Base-by-base conservation (phyloP, 1,140 invertebrate genomes). In the Sinonovacula constricta region DNA sequence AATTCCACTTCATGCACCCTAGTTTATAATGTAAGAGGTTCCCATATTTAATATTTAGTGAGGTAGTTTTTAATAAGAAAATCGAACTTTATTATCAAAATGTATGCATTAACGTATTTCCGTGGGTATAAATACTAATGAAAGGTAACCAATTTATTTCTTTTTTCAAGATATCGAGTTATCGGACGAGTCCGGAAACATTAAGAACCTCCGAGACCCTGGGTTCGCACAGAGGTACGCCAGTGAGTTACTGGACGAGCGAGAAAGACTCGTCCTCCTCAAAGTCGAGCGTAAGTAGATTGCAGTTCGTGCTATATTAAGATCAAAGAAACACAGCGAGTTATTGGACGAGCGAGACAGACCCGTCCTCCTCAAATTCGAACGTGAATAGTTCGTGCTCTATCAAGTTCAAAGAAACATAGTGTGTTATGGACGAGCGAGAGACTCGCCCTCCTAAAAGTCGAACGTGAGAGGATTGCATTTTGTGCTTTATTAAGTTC, bases 281-380 rank as follows among this genome's bases (percentile, higher is more conserved):
- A 75, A 63, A 54, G 71, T 75, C 15, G 71, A 75, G 36, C 45
- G 71, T 75, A 65, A 75, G 71, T 72, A n/a, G n/a, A n/a, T 22
- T 5, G 12, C 15, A 3, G 7, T 18, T 57, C 7, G 10, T 10
- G 10, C 10, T 57, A 57, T 26, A 15, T 57, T 5, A 5, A 7
- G 54, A 10, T 10, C 54, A 10, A 15, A 12, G 10, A 15, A 26
- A 18, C 12, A 24, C 7, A 57, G 14, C 7, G 54, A 10, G 12
- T 49, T 49, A n/a, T 12, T n/a, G 10, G 45, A 12, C 45, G 10
- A 10, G n/a, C 45, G 10, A n/a, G 45, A n/a, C n/a, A 12, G 10
- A 10, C 10, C 45, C 45, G n/a, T n/a, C n/a, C n/a, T n/a, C n/a
- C n/a, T n/a, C n/a, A n/a, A n/a, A n/a, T n/a, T n/a, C n/a, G n/a